These are phyloP conservation scores for Drosophila triauraria DNA, from an alignment of 1,140 invertebrate genomes.

Conservation along the genomic window DNA sequence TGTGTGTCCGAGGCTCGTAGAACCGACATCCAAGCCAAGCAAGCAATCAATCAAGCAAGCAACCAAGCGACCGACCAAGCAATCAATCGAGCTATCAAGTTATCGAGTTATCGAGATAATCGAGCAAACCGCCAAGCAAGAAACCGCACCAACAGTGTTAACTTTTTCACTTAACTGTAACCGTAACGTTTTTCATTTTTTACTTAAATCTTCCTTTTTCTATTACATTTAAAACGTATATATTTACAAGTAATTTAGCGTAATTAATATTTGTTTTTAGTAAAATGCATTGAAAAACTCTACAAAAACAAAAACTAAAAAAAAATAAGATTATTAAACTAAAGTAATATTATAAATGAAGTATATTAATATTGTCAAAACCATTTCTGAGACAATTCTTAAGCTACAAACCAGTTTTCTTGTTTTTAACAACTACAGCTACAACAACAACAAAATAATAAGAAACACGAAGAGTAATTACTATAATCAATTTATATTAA, in stretches of 20 bases:
- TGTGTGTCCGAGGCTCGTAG: conserved; percentile 40
- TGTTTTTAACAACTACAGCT: conserved; percentile 77
- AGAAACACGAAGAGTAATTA: conserved; percentile 57
- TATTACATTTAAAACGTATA: conserved; percentile 79
- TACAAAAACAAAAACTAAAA: conserved; percentile 58
- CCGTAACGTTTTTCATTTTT: conserved; percentile 57
- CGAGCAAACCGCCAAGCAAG: conserved; percentile 43
- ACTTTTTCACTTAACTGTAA: conserved; percentile 62
- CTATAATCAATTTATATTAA: conserved; percentile 69
- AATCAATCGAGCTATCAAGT: conserved; percentile 11
- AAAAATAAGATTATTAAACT: conserved; percentile 55
- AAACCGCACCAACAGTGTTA: conserved; percentile 51
- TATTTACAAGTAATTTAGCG: conserved; percentile 80
- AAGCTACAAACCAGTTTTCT: conserved; percentile 78
- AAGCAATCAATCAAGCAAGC: conserved; percentile 30
- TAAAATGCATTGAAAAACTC: conserved; percentile 71
- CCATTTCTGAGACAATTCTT: conserved; percentile 67
- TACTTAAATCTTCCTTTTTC: conserved; percentile 67
- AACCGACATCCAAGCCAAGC: conserved; percentile 20
- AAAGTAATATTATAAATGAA: conserved; percentile 75
- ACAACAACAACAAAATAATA: conserved; percentile 46
- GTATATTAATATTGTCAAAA: conserved; percentile 52
- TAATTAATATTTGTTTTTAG: conserved; percentile 82
- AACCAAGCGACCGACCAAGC: conserved; percentile 29
- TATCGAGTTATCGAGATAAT: conserved; percentile 22